These are phyloP conservation scores for Scolanthus callimorphus DNA, from an alignment of 92 coral and sea anemone species.

Conservation along the genomic window DNA sequence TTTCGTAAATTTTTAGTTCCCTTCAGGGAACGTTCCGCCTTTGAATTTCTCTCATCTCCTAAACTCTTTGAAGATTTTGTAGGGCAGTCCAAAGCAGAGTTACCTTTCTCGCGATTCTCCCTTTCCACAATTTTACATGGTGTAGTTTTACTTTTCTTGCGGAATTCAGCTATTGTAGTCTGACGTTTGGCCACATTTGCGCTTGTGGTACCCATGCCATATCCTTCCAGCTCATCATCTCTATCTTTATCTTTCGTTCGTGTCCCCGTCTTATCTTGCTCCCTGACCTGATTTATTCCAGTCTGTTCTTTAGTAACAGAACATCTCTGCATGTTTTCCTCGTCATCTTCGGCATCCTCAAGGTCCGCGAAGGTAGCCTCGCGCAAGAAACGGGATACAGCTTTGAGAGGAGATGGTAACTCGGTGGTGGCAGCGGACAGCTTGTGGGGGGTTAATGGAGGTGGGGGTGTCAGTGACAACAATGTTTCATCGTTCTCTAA, in stretches of 20 bases:
- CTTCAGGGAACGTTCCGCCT: neutral
- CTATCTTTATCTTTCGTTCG: neutral
- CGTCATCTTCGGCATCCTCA: slow-evolving; percentile 4
- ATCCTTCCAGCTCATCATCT: neutral
- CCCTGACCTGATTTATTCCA: neutral
- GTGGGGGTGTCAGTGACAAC: slow-evolving; percentile 55
- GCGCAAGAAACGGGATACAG: slow-evolving; percentile 40
- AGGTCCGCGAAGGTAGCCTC: slow-evolving; percentile 51
- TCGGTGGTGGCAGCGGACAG: slow-evolving; percentile 44
- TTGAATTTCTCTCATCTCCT: neutral
- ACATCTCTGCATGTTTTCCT: neutral
- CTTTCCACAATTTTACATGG: neutral
- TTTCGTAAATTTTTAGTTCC: too few species aligned
- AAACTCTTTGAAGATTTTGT: slow-evolving; percentile 32
- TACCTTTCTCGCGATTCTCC: slow-evolving; percentile 2
- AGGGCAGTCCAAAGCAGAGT: neutral
- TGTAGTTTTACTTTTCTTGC: slow-evolving; percentile 10
- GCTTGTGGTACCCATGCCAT: neutral
- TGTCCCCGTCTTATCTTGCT: neutral
- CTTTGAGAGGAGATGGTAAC: slow-evolving; percentile 57
- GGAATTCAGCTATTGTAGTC: neutral
- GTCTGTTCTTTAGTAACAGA: neutral
- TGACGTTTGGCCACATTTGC: neutral
- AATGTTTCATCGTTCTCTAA: slow-evolving; percentile 11
- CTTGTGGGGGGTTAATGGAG: slow-evolving; percentile 56